A percentile compares a stretch with the other conserved stretches of the same genome.
These are phyloP conservation scores for Drosophila stalkeri DNA, from an alignment of 2,888 invertebrate genomes.

Conservation along the genomic window DNA sequence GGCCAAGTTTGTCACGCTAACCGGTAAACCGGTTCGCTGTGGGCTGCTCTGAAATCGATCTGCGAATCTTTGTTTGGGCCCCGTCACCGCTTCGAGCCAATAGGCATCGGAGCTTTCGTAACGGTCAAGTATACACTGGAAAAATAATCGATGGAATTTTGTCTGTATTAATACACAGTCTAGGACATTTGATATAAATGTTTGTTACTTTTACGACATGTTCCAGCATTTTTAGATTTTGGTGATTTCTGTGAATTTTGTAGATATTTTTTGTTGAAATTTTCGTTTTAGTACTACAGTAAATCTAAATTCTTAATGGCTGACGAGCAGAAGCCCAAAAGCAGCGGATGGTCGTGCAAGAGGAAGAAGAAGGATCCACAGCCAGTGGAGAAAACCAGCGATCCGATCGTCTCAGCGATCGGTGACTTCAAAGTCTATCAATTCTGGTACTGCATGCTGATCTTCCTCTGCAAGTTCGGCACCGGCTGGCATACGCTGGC, in stretches of 20 bases:
- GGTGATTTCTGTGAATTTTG: not conserved
- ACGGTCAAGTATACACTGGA: not conserved
- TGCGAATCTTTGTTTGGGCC: constrained; percentile 48
- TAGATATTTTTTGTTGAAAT: not conserved
- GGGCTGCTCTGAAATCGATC: constrained; percentile 41
- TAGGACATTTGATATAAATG: not conserved
- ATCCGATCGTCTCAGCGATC: constrained; percentile 89
- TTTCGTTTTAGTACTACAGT: not conserved
- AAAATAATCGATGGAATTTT: not conserved
- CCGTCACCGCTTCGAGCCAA: constrained; percentile 61
- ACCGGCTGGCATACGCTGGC: constrained; percentile 93
- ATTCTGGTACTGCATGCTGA: constrained; percentile 89
- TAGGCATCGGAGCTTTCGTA: not conserved
- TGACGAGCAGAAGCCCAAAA: not conserved
- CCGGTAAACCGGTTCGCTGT: constrained; percentile 41
- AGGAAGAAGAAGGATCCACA: constrained; percentile 23
- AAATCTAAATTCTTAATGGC: not conserved
- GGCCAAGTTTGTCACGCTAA: constrained; percentile 44
- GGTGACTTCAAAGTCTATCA: constrained; percentile 92
- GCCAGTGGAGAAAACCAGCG: constrained; percentile 77
- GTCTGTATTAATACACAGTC: too few relatives aligned
- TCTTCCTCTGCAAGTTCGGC: constrained; percentile 91
- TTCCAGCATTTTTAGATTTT: not conserved
- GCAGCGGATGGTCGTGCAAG: not conserved
- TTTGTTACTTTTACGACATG: not conserved